A percentile compares a stretch with the other conserved stretches of the same genome.
Conservation (phyloP, 2,113 vertebrate genomes). For the Chlorodrepanis virens region DNA sequence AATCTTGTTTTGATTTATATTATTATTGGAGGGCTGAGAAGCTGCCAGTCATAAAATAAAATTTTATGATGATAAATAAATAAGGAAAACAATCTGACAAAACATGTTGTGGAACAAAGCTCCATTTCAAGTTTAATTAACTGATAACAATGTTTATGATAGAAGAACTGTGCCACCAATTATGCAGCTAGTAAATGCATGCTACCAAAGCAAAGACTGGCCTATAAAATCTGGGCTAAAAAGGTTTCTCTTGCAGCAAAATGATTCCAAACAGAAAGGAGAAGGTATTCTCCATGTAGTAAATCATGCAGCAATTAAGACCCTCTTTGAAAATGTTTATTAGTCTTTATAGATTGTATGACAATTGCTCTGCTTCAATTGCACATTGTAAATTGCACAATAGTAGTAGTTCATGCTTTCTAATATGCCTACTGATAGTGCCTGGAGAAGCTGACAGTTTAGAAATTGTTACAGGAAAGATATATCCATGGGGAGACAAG, state of each 20-base stretch:
- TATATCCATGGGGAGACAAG: neutral
- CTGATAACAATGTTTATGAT: conserved; percentile 87
- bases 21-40: conserved; percentile 86
- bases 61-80: conserved; percentile 88
- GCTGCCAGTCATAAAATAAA: conserved; percentile 84
- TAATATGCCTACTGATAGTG: conserved; percentile 7
- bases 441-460: conserved; percentile 8
- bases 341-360: conserved; percentile 46
- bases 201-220: conserved; percentile 63
- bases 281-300: conserved; percentile 37
- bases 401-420: conserved; percentile 11
- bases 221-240: conserved; percentile 61
- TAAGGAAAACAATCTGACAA: conserved; percentile 81
- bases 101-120: conserved; percentile 81
- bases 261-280: conserved; percentile 31
- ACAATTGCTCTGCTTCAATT: conserved; percentile 33
- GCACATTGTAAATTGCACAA: conserved; percentile 42
- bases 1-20: conserved; percentile 98
- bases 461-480: neutral
- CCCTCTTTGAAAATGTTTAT: conserved; percentile 3
- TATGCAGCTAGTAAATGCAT: conserved; percentile 78
- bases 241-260: conserved; percentile 49
- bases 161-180: conserved; percentile 83
- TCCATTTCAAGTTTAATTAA: conserved; percentile 87
- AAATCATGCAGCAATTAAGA: conserved; percentile 66